A percentile compares a stretch with the other conserved stretches of the same genome.
These are phyloP conservation scores for Ormyrus nitidulus DNA, from an alignment of 2,888 invertebrate genomes.

Conservation along the genomic window DNA sequence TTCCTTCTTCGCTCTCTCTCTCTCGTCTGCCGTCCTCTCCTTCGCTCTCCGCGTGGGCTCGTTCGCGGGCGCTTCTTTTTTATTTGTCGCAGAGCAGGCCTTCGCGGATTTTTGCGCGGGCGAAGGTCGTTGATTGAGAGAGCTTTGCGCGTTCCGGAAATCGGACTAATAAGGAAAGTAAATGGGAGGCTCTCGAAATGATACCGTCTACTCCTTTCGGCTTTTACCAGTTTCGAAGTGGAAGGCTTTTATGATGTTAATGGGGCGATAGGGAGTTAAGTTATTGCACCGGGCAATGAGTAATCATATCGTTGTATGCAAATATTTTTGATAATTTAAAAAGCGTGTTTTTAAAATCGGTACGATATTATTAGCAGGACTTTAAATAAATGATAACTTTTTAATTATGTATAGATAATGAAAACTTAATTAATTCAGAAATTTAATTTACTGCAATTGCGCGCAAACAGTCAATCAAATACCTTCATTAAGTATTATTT, in stretches of 20 bases:
- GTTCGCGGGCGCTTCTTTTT: background rate
- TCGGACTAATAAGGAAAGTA: conserved; percentile 2
- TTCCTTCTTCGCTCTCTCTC: background rate
- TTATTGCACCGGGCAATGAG: background rate
- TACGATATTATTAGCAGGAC: no score
- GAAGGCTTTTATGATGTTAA: background rate
- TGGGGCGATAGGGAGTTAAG: background rate
- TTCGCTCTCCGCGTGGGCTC: background rate
- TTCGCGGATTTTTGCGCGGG: background rate
- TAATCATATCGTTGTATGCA: background rate
- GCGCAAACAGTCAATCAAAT: no score
- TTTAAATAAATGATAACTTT: no score
- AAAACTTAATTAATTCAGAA: no score
- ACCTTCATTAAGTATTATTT: no score
- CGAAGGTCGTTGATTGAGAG: background rate
- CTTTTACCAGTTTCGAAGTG: background rate
- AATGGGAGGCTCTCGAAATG: background rate
- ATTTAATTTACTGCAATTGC: no score
- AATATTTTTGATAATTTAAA: background rate
- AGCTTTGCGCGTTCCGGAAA: background rate
- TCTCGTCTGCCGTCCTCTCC: background rate
- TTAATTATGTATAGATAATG: no score
- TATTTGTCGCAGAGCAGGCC: background rate
- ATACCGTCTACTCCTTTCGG: background rate
- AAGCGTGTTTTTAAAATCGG: no score